Percentiles rank a stretch among this genome's conserved stretches.
Conservation (phyloP, 30 jellyfish, hydroid and myxozoan genomes). For the Hydractinia symbiolongicarpus region DNA sequence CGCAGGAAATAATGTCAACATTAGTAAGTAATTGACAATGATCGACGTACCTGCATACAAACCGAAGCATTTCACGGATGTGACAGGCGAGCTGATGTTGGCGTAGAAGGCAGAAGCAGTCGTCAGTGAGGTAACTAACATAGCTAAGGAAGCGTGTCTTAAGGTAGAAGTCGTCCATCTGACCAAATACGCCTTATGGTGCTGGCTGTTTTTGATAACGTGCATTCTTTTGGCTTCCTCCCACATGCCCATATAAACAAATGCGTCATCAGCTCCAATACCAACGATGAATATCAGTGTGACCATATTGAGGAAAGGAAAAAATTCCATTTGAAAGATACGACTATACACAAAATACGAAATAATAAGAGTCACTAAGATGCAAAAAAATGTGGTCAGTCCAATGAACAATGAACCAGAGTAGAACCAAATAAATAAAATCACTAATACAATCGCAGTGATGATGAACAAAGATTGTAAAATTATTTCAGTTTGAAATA, state of each 20-base stretch:
- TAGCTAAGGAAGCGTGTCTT: constrained; percentile 74
- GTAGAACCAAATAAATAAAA: constrained; percentile 47
- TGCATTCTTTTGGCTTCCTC: constrained; percentile 46
- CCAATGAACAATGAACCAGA: constrained; percentile 74
- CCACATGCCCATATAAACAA: constrained; percentile 80
- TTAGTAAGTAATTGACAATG: constrained; percentile 57
- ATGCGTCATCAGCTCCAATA: constrained; percentile 90
- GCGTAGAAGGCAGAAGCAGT: constrained; percentile 96
- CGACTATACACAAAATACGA: constrained; percentile 69
- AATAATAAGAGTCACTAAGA: constrained; percentile 43
- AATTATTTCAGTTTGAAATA: constrained; percentile 37
- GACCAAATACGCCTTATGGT: constrained; percentile 29
- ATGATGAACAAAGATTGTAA: constrained; percentile 38
- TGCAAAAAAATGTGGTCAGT: constrained; percentile 55
- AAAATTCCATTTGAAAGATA: constrained; percentile 55
- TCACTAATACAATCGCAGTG: constrained; percentile 49
- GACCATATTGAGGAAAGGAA: constrained; percentile 65
- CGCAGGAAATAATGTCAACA: constrained; percentile 83
- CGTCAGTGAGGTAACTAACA: constrained; percentile 89
- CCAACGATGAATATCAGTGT: constrained; percentile 68
- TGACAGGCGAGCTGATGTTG: constrained; percentile 45
- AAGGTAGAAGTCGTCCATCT: constrained; percentile 72
- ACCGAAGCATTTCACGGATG: constrained; percentile 89
- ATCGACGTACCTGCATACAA: constrained; percentile 83
- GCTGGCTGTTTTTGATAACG: background rate